Conservation (phyloP, 2,888 invertebrate species). For the Erebia aethiops region DNA sequence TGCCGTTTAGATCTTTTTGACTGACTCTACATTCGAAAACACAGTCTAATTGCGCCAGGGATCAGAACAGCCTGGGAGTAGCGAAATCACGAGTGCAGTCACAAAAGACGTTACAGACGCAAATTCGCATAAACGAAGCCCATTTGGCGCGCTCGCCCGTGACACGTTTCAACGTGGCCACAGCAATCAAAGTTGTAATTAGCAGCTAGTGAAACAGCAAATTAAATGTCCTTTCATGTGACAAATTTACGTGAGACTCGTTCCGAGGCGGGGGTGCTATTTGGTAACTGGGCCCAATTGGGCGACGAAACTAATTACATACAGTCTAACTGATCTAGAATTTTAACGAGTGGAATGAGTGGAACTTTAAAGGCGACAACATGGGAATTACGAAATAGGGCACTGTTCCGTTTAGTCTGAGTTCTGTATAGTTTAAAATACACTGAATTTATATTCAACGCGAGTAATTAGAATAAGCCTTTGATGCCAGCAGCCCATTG, state of each 20-base stretch:
- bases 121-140: constrained; percentile 33
- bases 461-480: too few relatives aligned
- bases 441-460: too few relatives aligned
- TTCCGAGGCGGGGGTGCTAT: constrained; percentile 22
- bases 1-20: too few relatives aligned
- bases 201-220: constrained; percentile 79
- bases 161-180: constrained; percentile 59
- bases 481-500: too few relatives aligned
- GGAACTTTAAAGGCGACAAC: neutral
- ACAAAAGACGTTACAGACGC: constrained; percentile 34
- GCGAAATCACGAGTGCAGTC: constrained; percentile 19
- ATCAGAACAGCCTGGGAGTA: constrained; percentile 5
- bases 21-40: neutral
- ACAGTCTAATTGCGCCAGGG: neutral
- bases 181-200: constrained; percentile 79
- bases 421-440: too few relatives aligned
- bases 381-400: constrained; percentile 3
- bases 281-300: constrained; percentile 29
- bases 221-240: constrained; percentile 75
- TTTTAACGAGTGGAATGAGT: constrained; percentile 16
- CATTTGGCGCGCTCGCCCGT: constrained; percentile 44
- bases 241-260: constrained; percentile 56
- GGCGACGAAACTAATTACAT: constrained; percentile 32
- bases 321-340: constrained; percentile 21
- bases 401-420: neutral